A percentile compares a stretch with the other conserved stretches of the same genome.
These are phyloP conservation scores for Erythrolamprus reginae DNA, from an alignment of 2,113 vertebrate genomes.

Conservation along the genomic window DNA sequence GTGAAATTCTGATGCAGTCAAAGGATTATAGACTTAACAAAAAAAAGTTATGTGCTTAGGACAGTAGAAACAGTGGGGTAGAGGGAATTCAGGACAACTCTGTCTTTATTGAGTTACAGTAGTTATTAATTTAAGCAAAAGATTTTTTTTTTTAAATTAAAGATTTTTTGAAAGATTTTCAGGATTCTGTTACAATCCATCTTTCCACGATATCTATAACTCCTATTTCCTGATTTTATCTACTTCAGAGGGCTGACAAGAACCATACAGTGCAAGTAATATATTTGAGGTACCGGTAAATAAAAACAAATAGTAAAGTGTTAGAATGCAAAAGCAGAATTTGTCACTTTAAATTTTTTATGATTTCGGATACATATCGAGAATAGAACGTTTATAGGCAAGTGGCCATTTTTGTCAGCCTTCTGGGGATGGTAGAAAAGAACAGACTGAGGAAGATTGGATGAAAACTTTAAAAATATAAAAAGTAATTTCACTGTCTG, in stretches of 20 bases:
- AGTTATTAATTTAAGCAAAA: not conserved
- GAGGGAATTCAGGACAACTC: not conserved
- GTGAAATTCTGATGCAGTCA: too few species aligned
- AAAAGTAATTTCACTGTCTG: accelerated
- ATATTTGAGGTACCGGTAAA: not conserved
- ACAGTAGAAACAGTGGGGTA: not conserved
- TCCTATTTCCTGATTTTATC: not conserved
- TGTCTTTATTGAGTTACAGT: not conserved
- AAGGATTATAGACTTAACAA: not conserved
- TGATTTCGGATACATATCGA: not conserved
- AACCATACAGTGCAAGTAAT: not conserved
- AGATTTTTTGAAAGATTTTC: not conserved
- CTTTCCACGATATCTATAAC: not conserved
- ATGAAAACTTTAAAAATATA: not conserved
- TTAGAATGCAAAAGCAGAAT: not conserved
- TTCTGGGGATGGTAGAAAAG: not conserved
- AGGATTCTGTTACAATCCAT: not conserved
- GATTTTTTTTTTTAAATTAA: too few species aligned
- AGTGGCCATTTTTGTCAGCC: not conserved
- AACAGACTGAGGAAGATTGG: not conserved
- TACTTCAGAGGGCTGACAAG: not conserved
- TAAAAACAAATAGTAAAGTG: not conserved
- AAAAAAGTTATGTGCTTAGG: not conserved
- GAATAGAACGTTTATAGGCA: not conserved
- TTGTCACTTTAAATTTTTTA: not conserved